These are phyloP conservation scores for Episyrphus balteatus DNA, from an alignment of 1,140 invertebrate species.

Conservation along the genomic window DNA sequence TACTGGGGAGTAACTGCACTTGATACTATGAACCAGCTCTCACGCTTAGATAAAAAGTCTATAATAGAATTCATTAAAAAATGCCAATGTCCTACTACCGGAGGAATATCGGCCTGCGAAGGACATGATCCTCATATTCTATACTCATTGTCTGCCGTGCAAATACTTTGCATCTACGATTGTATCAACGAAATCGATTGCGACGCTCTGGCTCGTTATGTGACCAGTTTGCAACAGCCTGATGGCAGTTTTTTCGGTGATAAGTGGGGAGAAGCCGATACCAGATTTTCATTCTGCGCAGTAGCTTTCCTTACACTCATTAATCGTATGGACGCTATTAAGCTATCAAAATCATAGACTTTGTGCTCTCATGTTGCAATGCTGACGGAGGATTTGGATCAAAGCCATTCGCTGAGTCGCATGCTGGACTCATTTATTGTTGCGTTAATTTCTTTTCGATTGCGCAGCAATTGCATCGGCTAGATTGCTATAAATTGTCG, in stretches of 20 bases:
- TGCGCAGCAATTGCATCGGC: constrained; percentile 67
- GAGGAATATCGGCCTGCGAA: too few relatives aligned
- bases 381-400: constrained; percentile 99
- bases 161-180: constrained; percentile 80
- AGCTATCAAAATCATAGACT: constrained; percentile 80
- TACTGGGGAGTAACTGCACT: too few relatives aligned
- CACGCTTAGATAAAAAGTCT: constrained; percentile 49
- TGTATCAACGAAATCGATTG: constrained; percentile 69
- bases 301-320: constrained; percentile 73
- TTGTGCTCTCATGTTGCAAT: constrained; percentile 91
- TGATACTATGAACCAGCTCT: constrained; percentile 74
- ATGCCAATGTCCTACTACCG: too few relatives aligned
- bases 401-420: constrained; percentile 90
- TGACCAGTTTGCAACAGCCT: constrained; percentile 73
- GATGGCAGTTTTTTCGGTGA: constrained; percentile 97
- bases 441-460: constrained; percentile 88
- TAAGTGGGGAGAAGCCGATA: constrained; percentile 96
- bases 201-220: constrained; percentile 73
- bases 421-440: constrained; percentile 86
- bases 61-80: constrained; percentile 79
- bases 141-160: constrained; percentile 88
- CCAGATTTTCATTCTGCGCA: constrained; percentile 96
- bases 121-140: too few relatives aligned
- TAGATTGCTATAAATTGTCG: constrained; percentile 82
- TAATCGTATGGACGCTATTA: constrained; percentile 48